phyloP scores from a whole-genome alignment of 2,888 invertebrate species.

The Mythimna pallens region DNA sequence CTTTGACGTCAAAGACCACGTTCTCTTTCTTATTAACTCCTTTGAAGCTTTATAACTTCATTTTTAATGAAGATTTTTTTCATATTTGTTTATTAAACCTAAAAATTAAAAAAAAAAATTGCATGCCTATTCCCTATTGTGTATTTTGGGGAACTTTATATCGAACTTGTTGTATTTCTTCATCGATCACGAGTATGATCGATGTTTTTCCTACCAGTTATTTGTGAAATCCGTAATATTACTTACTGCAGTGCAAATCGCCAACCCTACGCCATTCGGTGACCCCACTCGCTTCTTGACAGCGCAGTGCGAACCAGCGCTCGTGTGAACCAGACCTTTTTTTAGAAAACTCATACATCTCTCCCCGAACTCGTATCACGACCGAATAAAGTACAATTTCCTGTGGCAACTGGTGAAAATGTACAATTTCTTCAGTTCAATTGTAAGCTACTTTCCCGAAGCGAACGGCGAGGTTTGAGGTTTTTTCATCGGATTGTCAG shows the following conservation, averaged over 20 bases:
- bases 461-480: constrained; percentile 70
- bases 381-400: constrained; percentile 60
- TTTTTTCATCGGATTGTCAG: constrained; percentile 60
- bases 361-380: constrained; percentile 36
- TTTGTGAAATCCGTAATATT: neutral
- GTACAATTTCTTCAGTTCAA: constrained; percentile 81
- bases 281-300: constrained; percentile 56
- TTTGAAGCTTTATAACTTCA: no score
- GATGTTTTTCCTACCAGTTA: neutral
- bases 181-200: no score
- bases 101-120: no score
- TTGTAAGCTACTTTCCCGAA: constrained; percentile 82
- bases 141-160: neutral
- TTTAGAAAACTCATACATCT: constrained; percentile 56
- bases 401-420: constrained; percentile 68
- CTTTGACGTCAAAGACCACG: no score
- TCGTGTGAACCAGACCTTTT: constrained; percentile 70
- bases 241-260: constrained; percentile 11
- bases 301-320: constrained; percentile 70
- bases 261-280: constrained; percentile 65
- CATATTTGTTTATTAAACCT: no score
- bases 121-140: neutral
- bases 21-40: no score
- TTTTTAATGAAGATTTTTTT: no score
- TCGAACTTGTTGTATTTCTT: no score